phyloP scores from a whole-genome alignment of 35 echinoderm and acorn worm species.

The Nesometra sesokonis region DNA sequence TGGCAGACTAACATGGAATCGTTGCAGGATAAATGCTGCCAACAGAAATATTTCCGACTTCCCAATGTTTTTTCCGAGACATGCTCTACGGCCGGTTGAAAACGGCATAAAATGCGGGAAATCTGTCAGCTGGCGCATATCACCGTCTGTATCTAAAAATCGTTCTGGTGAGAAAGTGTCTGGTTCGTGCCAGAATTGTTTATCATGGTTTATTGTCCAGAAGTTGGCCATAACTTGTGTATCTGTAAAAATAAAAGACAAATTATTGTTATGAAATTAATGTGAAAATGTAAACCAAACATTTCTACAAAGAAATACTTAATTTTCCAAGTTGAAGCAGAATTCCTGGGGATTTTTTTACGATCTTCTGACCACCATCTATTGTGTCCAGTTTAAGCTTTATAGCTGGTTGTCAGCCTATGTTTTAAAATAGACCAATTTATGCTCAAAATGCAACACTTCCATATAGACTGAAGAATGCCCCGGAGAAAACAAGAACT shows the following conservation, averaged over 20 bases:
- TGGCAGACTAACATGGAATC: slow-evolving; percentile 47
- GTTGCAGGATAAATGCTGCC: slow-evolving; percentile 60
- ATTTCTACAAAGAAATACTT: too few relatives aligned
- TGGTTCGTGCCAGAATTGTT: slow-evolving; percentile 61
- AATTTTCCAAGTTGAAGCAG: too few relatives aligned
- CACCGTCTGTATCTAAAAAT: slow-evolving; percentile 58
- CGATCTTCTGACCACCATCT: too few relatives aligned
- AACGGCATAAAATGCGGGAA: slow-evolving; percentile 97
- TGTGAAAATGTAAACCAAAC: too few relatives aligned
- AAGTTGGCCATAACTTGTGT: slow-evolving; percentile 98
- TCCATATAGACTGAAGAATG: too few relatives aligned
- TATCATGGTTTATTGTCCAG: slow-evolving; percentile 73
- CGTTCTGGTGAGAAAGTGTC: slow-evolving; percentile 62
- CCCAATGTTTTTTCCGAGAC: slow-evolving; percentile 90
- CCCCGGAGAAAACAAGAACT: too few relatives aligned
- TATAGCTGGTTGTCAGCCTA: too few relatives aligned
- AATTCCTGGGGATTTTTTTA: too few relatives aligned
- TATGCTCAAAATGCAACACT: too few relatives aligned
- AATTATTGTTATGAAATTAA: too few relatives aligned
- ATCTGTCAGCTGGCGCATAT: slow-evolving; percentile 43
- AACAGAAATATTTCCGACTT: slow-evolving; percentile 81
- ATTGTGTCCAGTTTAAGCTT: too few relatives aligned
- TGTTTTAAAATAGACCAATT: too few relatives aligned
- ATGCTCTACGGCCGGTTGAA: slow-evolving; percentile 81
- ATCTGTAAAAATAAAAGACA: slow-evolving; percentile 31